Evolutionary conservation across 53 echinoderm and acorn worm species (phyloP), one percentile per base, ranked within the genome.

Genomic region (Holothuria scabra): DNA sequence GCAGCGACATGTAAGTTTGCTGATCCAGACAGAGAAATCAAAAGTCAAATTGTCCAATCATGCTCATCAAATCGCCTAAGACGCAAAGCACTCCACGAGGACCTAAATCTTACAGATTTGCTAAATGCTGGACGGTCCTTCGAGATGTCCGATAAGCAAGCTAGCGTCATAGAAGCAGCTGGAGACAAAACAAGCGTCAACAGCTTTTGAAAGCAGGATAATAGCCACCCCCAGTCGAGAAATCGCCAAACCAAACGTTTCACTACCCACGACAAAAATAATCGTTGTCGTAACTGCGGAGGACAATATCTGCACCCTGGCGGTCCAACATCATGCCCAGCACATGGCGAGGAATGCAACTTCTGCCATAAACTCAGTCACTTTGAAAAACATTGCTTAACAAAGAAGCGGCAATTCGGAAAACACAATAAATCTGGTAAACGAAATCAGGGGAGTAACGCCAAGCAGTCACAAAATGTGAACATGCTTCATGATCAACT

Each of bases 321-420:
- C 23, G 81, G 81, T 20, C 81, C 81, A 11, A 63, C 81, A 61
- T 62, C 63, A n/a, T 89, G 89, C 72, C 89, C 81, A 61, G 81
- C 85, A 26, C 76, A 81, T 64, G 82, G 82, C 24, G 81, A 69
- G 34, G 65, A 64, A 35, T 86, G 86, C 52, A 32, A 35, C 18
- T 67, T 69, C 18, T 82, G 90, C 28, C 38, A 90, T 52, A 85
- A 81, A 58, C 68, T 59, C 12, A 85, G 82, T 66, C 86, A 90
- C 74, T 90, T 82, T 71, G 57, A 48, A 4, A 71, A 80, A 46
- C 46, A 85, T 8, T 85, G 85, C 65, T 29, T 24, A 5, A 58
- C 84, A 37, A 78, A 79, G 41, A 65, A 81, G n/a, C 48, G 48
- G 4, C 48, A 48, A 48, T 25, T 46, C 21, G 20, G 44, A 19